Percentiles rank a stretch among this genome's conserved stretches.
phyloP scores from a whole-genome alignment of 2,888 invertebrate species.

The Nephrotoma appendiculata region DNA sequence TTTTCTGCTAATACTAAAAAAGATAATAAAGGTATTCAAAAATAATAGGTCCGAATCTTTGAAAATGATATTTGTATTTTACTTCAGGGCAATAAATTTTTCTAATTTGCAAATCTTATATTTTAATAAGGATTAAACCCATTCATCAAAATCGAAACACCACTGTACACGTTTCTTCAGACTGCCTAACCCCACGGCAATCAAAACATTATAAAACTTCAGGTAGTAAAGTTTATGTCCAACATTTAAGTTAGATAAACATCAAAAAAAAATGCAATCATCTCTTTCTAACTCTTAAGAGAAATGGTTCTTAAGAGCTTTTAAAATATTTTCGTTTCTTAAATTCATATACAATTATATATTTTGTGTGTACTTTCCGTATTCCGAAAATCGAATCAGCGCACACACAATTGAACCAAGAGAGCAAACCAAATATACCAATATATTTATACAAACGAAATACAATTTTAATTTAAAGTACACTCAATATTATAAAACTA shows the following conservation, averaged over 20 bases:
- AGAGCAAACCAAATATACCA: background rate
- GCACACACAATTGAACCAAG: background rate
- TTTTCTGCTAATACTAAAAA: too few relatives aligned
- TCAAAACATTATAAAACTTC: background rate
- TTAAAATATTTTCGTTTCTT: background rate
- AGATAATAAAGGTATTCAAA: too few relatives aligned
- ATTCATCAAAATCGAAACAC: background rate
- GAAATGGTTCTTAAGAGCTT: background rate
- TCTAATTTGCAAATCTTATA: too few relatives aligned
- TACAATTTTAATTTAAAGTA: background rate
- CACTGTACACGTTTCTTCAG: background rate
- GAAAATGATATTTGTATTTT: too few relatives aligned
- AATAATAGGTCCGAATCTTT: too few relatives aligned
- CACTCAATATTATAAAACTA: background rate
- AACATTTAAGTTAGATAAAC: background rate
- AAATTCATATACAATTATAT: background rate
- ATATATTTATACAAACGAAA: background rate
- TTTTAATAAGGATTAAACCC: too few relatives aligned
- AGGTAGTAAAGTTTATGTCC: background rate
- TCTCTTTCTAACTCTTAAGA: background rate
- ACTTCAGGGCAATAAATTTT: too few relatives aligned
- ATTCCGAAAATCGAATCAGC: background rate
- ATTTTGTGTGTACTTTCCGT: background rate
- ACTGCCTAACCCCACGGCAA: background rate
- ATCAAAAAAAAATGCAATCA: background rate